Conservation (phyloP, 1,140 invertebrate species). For the Drosophila burlai region DNA sequence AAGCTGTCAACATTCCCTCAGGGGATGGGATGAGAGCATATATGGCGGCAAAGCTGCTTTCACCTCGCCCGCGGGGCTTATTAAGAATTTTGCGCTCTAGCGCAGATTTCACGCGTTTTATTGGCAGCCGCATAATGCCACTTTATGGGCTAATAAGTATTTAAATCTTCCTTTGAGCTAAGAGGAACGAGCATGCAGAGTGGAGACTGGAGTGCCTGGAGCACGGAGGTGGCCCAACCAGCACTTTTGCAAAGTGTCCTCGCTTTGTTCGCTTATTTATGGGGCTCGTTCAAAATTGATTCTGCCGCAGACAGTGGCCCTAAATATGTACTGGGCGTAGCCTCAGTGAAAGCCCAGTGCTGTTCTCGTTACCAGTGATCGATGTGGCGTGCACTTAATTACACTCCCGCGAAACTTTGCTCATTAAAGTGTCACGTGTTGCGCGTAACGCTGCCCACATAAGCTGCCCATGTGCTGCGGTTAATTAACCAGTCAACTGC, state of each 20-base stretch:
- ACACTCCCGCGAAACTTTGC: constrained; percentile 65
- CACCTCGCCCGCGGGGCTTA: constrained; percentile 53
- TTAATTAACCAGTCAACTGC: constrained; percentile 67
- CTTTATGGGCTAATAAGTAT: constrained; percentile 69
- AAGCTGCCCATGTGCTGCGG: constrained; percentile 36
- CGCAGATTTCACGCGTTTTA: constrained; percentile 67
- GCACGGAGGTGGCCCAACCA: too few relatives aligned
- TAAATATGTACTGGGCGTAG: neutral
- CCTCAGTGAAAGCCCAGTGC: constrained; percentile 1
- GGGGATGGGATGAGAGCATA: constrained; percentile 23
- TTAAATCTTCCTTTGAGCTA: constrained; percentile 49
- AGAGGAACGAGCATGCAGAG: neutral
- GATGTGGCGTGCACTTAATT: constrained; percentile 67
- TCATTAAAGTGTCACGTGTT: constrained; percentile 76
- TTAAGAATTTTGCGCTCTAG: constrained; percentile 63
- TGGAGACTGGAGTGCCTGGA: neutral
- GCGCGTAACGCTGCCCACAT: constrained; percentile 49
- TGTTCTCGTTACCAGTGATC: constrained; percentile 23
- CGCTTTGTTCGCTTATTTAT: constrained; percentile 33
- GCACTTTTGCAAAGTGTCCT: constrained; percentile 13
- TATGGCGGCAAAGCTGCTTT: constrained; percentile 44
- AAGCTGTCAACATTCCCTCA: constrained; percentile 59
- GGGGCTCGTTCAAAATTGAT: constrained; percentile 39
- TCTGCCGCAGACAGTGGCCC: constrained; percentile 7
- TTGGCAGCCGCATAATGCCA: constrained; percentile 65